Percentiles rank a stretch among this genome's conserved stretches.
phyloP scores from a whole-genome alignment of 2,888 invertebrate species.

The Hydraecia micacea region DNA sequence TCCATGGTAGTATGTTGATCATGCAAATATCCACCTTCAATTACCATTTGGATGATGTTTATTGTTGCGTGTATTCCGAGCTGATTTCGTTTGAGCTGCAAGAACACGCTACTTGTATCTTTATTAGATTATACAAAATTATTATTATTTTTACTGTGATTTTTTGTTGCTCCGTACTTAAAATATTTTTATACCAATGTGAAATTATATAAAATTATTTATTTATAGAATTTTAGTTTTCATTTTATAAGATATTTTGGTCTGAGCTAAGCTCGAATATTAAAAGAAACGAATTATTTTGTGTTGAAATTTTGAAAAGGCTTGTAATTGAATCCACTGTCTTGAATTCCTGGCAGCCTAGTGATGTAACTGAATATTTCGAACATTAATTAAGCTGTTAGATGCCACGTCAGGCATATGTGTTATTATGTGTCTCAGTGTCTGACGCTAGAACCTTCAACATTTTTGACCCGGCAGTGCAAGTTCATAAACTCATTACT shows the following conservation, averaged over 20 bases:
- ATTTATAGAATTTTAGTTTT: constrained; percentile 36
- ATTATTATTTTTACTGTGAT: constrained; percentile 30
- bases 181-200: constrained; percentile 25
- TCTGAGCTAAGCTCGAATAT: constrained; percentile 48
- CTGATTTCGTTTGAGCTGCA: background rate
- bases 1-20: background rate
- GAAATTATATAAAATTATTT: constrained; percentile 33
- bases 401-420: background rate
- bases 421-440: background rate
- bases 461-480: background rate
- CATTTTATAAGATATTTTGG: constrained; percentile 27
- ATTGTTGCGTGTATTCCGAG: constrained; percentile 4
- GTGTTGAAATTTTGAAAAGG: background rate
- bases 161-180: constrained; percentile 37
- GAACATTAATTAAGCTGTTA: background rate
- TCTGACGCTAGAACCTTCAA: background rate
- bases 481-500: background rate
- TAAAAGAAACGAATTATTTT: background rate
- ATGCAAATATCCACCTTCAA: background rate
- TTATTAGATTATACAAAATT: constrained; percentile 22
- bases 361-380: constrained; percentile 3
- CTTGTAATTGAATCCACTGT: constrained; percentile 6
- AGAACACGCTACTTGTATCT: constrained; percentile 17
- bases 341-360: background rate
- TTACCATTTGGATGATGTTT: background rate